Conservation (phyloP, 1,140 invertebrate genomes). For the Pygmarrhopalites habei region DNA sequence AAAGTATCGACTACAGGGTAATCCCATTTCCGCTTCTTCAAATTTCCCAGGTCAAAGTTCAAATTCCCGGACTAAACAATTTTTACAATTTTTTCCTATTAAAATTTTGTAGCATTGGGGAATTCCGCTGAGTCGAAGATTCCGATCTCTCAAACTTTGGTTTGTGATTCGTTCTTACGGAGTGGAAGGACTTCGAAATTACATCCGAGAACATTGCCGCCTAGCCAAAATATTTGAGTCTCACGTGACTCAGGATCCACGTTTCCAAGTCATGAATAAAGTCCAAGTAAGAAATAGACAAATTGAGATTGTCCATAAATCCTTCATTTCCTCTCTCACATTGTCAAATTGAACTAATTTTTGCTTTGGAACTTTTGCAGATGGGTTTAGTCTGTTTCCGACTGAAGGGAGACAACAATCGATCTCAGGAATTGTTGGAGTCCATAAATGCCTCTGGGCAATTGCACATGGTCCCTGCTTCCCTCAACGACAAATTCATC, state of each 20-base stretch:
- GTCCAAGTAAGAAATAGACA: slow-evolving; percentile 65
- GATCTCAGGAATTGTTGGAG: slow-evolving; percentile 90
- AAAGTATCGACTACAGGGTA: slow-evolving; percentile 87
- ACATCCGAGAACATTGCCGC: slow-evolving; percentile 84
- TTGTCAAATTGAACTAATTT: too few species aligned
- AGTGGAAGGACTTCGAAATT: slow-evolving; percentile 82
- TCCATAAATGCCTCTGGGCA: slow-evolving; percentile 93
- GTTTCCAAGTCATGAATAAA: slow-evolving; percentile 92
- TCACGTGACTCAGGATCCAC: slow-evolving; percentile 70
- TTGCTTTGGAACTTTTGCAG: slow-evolving; percentile 46
- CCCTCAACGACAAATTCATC: slow-evolving; percentile 78
- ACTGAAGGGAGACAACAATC: slow-evolving; percentile 72
- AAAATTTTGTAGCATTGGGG: slow-evolving; percentile 75
- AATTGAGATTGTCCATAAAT: too few species aligned
- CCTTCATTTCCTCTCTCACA: too few species aligned
- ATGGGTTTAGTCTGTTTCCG: slow-evolving; percentile 77
- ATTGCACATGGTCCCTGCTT: slow-evolving; percentile 94
- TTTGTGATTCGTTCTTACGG: slow-evolving; percentile 93
- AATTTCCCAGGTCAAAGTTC: too few species aligned
- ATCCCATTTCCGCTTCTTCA: slow-evolving; percentile 19
- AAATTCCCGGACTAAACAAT: too few species aligned
- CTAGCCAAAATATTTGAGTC: slow-evolving; percentile 89
- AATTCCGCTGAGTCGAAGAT: slow-evolving; percentile 86
- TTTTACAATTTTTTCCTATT: background rate
- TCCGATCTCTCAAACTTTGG: slow-evolving; percentile 88